These are phyloP conservation scores for Colaptes auratus DNA, from an alignment of 2,113 vertebrate genomes.

Conservation along the genomic window DNA sequence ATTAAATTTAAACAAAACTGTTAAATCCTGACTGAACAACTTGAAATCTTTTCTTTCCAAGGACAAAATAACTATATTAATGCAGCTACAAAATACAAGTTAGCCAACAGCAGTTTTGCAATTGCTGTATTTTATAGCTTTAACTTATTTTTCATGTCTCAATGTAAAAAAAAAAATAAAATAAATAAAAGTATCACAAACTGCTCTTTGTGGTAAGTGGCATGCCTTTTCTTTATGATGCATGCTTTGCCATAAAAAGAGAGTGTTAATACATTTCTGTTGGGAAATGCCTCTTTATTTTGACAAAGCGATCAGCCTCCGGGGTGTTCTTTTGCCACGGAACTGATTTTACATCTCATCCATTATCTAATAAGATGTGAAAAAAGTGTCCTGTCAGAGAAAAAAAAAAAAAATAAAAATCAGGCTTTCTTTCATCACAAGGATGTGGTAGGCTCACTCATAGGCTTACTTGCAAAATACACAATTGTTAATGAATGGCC, in stretches of 20 bases:
- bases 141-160: slow-evolving; percentile 28
- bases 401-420: not conserved
- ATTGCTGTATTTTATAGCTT: slow-evolving; percentile 25
- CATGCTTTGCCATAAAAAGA: slow-evolving; percentile 49
- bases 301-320: slow-evolving; percentile 75
- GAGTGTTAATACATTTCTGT: slow-evolving; percentile 63
- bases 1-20: slow-evolving; percentile 25
- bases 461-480: not conserved
- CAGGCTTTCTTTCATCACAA: slow-evolving; percentile 18
- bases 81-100: slow-evolving; percentile 17
- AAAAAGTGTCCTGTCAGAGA: slow-evolving; percentile 4
- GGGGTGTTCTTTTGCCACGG: slow-evolving; percentile 66
- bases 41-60: slow-evolving; percentile 42
- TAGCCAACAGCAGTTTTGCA: slow-evolving; percentile 38
- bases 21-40: slow-evolving; percentile 23
- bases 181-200: slow-evolving; percentile 18
- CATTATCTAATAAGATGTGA: slow-evolving; percentile 70
- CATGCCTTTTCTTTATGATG: slow-evolving; percentile 40
- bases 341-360: slow-evolving; percentile 76
- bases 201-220: slow-evolving; percentile 50
- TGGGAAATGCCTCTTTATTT: slow-evolving; percentile 74
- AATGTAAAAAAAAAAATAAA: not conserved
- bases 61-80: slow-evolving; percentile 33
- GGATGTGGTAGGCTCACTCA: not conserved
- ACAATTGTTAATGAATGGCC: not conserved